Conservation (phyloP, 2,888 invertebrate genomes). For the Parascotia fuliginaria region DNA sequence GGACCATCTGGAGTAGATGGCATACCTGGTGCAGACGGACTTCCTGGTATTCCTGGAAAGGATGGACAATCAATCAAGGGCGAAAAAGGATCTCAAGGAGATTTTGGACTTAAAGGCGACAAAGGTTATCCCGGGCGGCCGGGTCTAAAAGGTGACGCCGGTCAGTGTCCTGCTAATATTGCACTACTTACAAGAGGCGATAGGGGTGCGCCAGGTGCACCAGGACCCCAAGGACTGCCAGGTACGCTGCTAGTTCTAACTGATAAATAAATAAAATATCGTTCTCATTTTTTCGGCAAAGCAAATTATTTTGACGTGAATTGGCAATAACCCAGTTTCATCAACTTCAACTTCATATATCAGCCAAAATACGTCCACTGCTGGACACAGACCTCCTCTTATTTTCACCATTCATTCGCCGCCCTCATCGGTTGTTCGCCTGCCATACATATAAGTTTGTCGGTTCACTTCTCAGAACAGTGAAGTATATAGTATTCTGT, state of each 20-base stretch:
- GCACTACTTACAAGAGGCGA: conserved; percentile 85
- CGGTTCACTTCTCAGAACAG: no score
- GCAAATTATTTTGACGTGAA: no score
- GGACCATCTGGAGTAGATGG: conserved; percentile 91
- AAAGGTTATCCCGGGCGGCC: conserved; percentile 88
- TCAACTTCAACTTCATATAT: no score
- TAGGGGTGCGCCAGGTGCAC: conserved; percentile 86
- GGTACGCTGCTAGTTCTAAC: conserved; percentile 45
- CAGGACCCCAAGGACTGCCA: conserved; percentile 87
- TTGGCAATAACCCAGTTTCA: no score
- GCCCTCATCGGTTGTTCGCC: no score
- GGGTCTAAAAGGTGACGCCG: conserved; percentile 87
- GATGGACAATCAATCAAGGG: conserved; percentile 91
- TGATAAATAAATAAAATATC: no score
- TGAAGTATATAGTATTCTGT: no score
- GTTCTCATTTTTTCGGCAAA: no score
- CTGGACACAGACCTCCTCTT: no score
- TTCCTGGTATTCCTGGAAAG: conserved; percentile 89
- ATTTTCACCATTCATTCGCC: no score
- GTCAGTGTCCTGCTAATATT: conserved; percentile 85
- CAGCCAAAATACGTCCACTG: no score
- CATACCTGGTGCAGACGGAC: conserved; percentile 89
- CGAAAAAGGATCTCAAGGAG: conserved; percentile 88
- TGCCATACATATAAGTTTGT: no score
- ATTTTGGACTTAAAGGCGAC: conserved; percentile 86